Conservation (phyloP, 2,888 invertebrate species). For the Meta bourneti region DNA sequence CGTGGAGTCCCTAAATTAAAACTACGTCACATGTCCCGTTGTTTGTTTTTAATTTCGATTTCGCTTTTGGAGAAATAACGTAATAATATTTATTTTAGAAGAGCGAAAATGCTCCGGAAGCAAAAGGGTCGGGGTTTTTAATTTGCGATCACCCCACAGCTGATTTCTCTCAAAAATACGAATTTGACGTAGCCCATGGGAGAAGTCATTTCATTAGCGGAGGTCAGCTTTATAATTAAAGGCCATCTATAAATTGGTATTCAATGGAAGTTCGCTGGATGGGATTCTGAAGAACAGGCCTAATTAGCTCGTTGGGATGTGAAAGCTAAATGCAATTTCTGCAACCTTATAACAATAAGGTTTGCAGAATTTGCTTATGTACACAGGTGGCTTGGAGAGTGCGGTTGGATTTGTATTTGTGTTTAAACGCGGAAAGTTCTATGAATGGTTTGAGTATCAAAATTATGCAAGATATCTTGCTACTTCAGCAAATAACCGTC, state of each 20-base stretch:
- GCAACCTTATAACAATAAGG: too few relatives aligned
- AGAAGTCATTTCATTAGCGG: background rate
- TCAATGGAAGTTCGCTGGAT: conserved; percentile 8
- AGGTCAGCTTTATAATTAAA: conserved; percentile 44
- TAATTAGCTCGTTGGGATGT: conserved; percentile 19
- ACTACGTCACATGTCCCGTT: conserved; percentile 5
- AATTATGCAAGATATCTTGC: too few relatives aligned
- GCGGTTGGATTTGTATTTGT: too few relatives aligned
- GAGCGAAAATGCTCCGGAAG: background rate
- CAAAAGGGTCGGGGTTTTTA: conserved; percentile 3
- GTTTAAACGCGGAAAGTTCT: too few relatives aligned
- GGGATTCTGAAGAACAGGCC: background rate
- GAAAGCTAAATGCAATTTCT: background rate
- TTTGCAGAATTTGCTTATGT: too few relatives aligned
- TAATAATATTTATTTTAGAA: conserved; percentile 56
- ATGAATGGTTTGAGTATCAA: too few relatives aligned
- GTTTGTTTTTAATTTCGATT: conserved; percentile 62
- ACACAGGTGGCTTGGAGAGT: too few relatives aligned
- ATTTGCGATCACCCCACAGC: background rate
- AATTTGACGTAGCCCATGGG: background rate
- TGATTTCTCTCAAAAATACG: conserved; percentile 13
- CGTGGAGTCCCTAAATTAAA: conserved; percentile 34
- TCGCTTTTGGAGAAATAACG: background rate
- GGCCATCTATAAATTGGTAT: background rate
- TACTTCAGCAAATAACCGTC: too few relatives aligned